A percentile compares a stretch with the other conserved stretches of the same genome.
phyloP scores from a whole-genome alignment of 2,888 invertebrate genomes.

The Tanypteryx hageni region DNA sequence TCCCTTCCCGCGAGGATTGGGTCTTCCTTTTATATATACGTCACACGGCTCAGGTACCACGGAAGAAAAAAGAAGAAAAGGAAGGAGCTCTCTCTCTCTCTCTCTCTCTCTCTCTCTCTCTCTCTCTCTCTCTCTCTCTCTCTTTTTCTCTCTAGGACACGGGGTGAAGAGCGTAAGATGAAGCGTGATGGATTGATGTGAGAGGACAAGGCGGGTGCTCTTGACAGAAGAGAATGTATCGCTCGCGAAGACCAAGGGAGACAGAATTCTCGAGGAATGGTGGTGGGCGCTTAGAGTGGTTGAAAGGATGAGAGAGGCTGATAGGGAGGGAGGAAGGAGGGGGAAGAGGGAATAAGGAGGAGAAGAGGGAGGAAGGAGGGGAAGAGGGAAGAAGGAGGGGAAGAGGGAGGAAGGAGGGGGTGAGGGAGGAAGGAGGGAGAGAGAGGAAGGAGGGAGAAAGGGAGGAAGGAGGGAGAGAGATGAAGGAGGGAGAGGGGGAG shows the following conservation, averaged over 20 bases:
- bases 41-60: too few species aligned
- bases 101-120: neutral
- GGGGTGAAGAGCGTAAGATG: too few species aligned
- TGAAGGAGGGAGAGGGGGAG: neutral
- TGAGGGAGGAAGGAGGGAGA: too few species aligned
- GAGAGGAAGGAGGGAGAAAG: too few species aligned
- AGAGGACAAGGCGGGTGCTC: neutral
- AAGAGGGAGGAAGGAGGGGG: too few species aligned
- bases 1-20: too few species aligned
- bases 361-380: too few species aligned
- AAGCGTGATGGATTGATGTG: neutral
- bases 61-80: neutral
- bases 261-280: too few species aligned
- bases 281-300: neutral
- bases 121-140: neutral
- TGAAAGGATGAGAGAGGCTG: neutral
- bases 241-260: neutral
- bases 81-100: neutral
- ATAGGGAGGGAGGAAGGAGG: too few species aligned
- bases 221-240: constrained; percentile 15
- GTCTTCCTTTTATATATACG: too few species aligned
- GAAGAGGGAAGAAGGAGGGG: too few species aligned
- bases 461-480: too few species aligned
- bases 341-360: neutral
- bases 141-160: neutral